Base-by-base conservation (phyloP, 1,140 invertebrate genomes). In the Ctenoplectra terminalis region DNA sequence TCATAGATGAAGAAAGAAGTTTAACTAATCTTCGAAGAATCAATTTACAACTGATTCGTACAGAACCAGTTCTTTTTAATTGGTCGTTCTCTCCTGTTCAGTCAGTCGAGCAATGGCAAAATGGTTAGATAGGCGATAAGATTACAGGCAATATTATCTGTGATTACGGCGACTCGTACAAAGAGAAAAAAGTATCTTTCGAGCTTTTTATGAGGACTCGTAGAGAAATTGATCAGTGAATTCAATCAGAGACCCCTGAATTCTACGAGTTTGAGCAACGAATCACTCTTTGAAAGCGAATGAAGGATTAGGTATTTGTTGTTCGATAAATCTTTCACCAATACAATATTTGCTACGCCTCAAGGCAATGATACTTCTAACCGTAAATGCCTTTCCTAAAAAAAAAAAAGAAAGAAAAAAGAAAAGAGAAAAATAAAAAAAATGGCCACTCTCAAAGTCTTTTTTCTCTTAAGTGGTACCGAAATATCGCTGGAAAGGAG, bases 401-500 rank as follows among this genome's bases (percentile, higher is more conserved):
- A 40, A 40, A 67, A 31, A 40, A 26, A 11, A 23, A 15, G 23
- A n/a, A 48, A 37, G 20, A 6, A 23, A 46, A 29, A 31, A 63
- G 17, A 31, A 40, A 81, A 67, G 58, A 70, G 40, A 69, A 48
- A 50, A 73, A 29, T 50, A 4, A 70, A 56, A 73, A 86, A 52
- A 76, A 81, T 67, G 75, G 74, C 26, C 78, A 84, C 82, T 84
- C 85, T 84, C 77, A 86, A 88, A 87, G 86, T 85, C 73, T 84
- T 84, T 83, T 83, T 77, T 83, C 66, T 81, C 80, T 85, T 71
- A 80, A 82, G 61, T 77, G 87, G 86, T 97, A 97, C 97, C 97
- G 94, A 97, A 97, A 93, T 96, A 96, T 94, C 97, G 96, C 93
- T 97, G 96, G 93, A 97, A 97, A 90, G 97, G 97, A 91, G 96